Evolutionary conservation across 1,140 invertebrate species (phyloP), one percentile per base, ranked within the genome.

Genomic region (Parasteatoda tepidariorum): DNA sequence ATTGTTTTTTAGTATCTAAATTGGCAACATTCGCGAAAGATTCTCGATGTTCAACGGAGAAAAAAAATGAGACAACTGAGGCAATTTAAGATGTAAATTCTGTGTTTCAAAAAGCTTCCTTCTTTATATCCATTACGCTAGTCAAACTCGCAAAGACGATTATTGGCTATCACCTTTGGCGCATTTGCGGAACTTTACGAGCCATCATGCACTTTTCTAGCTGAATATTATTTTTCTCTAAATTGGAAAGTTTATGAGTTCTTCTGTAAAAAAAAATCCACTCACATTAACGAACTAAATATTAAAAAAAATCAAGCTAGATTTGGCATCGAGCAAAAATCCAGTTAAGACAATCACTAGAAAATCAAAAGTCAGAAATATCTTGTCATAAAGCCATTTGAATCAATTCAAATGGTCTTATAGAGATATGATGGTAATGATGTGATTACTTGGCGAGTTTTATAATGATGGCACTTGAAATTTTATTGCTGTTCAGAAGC

Each of bases 381-480:
- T 38, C 48, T 48, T 71, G 15, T 55, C 18, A n/a, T 41, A 22
- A 71, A 55, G 30, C 18, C 38, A 61, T 30, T 22, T 33, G n/a
- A 74, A 74, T 74, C 55, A 28, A 11, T 38, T n/a, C 55, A 57
- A 74, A 74, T 74, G 71, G 55, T 55, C 31, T 24, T 18, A 30
- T 41, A 33, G 22, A 28, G 66, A 33, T 33, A 34, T 38, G 28
- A 57, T 48, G 31, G 13, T 55, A 38, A 74, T 59, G 71, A 74
- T 33, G 71, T 33, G 55, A 59, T 61, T 24, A 30, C 71, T 61
- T 38, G 71, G 33, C 54, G 55, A 74, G 28, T 61, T 74, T 48
- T 33, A 74, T 74, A 74, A 74, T 74, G 55, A 33, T 48, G 55
- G 71, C 24, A 33, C 28, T 74, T 61, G 71, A 74, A 74, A 74